Conservation (phyloP, 2,113 vertebrate species). For the Aphyosemion australe region DNA sequence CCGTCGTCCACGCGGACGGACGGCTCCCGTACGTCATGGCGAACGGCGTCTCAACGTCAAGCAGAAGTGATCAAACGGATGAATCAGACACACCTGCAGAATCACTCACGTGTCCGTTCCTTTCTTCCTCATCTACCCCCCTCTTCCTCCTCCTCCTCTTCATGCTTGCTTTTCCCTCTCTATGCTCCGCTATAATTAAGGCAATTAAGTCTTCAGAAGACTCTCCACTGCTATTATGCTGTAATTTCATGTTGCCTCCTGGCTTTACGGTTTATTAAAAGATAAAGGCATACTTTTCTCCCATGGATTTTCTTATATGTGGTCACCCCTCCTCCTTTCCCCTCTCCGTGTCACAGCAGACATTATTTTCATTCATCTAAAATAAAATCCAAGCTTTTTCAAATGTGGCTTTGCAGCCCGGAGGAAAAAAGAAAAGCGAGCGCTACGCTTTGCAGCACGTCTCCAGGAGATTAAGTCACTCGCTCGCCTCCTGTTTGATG, state of each 20-base stretch:
- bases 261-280: conserved; percentile 82
- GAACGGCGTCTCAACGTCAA: neutral
- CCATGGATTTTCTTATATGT: conserved; percentile 77
- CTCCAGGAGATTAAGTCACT: neutral
- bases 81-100: conserved; percentile 52
- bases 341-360: conserved; percentile 39
- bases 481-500: conserved; percentile 34
- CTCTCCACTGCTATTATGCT: conserved; percentile 76
- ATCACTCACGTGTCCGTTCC: conserved; percentile 6
- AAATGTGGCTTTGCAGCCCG: conserved; percentile 18
- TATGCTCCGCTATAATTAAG: conserved; percentile 79
- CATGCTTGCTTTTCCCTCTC: conserved; percentile 26
- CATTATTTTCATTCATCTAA: conserved; percentile 70
- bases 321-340: conserved; percentile 51
- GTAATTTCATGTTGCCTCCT: conserved; percentile 84
- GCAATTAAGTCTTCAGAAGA: conserved; percentile 82
- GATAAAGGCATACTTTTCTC: conserved; percentile 82
- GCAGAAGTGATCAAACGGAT: neutral
- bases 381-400: conserved; percentile 52
- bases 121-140: conserved; percentile 21
- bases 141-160: conserved; percentile 17
- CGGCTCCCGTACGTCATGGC: neutral
- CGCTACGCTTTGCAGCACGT: neutral
- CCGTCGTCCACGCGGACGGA: neutral
- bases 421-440: conserved; percentile 6